Evolutionary conservation across 2,888 invertebrate species (phyloP), one percentile per base, ranked within the genome.

Genomic region (Drosophila leonis): DNA sequence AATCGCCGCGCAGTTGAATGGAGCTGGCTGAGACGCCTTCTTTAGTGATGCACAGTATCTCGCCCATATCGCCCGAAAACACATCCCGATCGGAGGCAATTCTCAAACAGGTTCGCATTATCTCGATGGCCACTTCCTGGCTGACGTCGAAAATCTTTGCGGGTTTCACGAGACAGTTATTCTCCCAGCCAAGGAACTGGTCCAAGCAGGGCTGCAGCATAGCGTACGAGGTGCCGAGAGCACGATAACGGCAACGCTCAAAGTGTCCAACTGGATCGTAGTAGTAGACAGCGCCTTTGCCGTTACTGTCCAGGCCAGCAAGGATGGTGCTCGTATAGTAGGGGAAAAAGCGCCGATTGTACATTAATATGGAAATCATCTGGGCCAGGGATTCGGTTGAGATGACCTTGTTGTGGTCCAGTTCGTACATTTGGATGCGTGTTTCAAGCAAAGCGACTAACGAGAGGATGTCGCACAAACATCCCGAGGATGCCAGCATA

Each of bases 271-370:
- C 13, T 7, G 57, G 24, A 27, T 57, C 57, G 35, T 20, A 57
- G 9, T 35, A 44, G 57, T 27, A 46, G 10, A 46, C 35, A n/a
- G 10, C 35, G 18, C 44, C 57, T n/a, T 4, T 35, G 44, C 57
- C 57, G 0, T 8, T 12, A 6, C 2, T 2, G 27, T 57, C 44
- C 0, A 57, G 6, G n/a, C 57, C 57, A 8, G 35, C 57, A 8
- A 57, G 44, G 4, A 57, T 0, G 5, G n/a, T 27, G 27, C 3
- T 0, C n/a, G 35, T 44, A 24, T 0, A n/a, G 27, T 13, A 57
- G 33, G 57, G 57, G 15, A n/a, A 5, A 5, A 46, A 35, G 44
- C 57, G 57, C 4, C 44, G 57, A 2, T 35, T 13, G 44, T 57
- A 57, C 57, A 57, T 46, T 18, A 5, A 4, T 2, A n/a, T 5